These are phyloP conservation scores for Diabrotica undecimpunctata DNA, from an alignment of 1,140 invertebrate genomes.

Conservation along the genomic window DNA sequence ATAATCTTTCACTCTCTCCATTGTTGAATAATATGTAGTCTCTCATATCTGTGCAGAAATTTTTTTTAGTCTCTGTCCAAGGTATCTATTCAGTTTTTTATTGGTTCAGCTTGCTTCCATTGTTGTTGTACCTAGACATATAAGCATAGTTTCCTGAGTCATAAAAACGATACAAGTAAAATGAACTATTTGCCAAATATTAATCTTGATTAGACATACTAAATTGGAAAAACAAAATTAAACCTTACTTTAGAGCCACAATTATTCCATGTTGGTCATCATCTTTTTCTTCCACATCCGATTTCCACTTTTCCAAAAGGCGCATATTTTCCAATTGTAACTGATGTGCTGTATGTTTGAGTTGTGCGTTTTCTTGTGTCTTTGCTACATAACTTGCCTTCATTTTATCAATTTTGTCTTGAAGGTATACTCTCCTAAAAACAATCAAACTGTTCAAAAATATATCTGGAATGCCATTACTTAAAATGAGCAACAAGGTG, in stretches of 20 bases:
- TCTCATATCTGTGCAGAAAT: no score
- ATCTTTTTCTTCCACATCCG: constrained; percentile 8
- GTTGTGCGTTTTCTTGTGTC: constrained; percentile 6
- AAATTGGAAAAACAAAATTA: no score
- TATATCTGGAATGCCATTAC: not conserved
- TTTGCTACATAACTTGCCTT: constrained; percentile 6
- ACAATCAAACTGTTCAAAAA: constrained; percentile 1
- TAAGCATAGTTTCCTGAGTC: no score
- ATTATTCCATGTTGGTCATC: constrained; percentile 5
- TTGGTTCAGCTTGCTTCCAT: no score
- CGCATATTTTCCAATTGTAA: constrained; percentile 5
- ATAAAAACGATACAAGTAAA: no score
- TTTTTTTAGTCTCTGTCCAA: no score
- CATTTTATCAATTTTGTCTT: constrained; percentile 25
- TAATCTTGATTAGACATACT: no score
- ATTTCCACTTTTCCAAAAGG: constrained; percentile 1
- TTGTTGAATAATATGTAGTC: no score
- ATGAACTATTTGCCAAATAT: no score
- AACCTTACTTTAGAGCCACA: constrained; percentile 3
- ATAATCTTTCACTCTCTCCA: no score
- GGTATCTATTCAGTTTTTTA: no score
- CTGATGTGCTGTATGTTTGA: not conserved
- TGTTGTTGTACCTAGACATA: no score
- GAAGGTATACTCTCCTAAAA: constrained; percentile 26
- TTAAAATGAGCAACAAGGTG: not conserved